These are phyloP conservation scores for Ephydatia muelleri DNA, from an alignment of 37 sponge, comb jelly and placozoan genomes.

Conservation along the genomic window DNA sequence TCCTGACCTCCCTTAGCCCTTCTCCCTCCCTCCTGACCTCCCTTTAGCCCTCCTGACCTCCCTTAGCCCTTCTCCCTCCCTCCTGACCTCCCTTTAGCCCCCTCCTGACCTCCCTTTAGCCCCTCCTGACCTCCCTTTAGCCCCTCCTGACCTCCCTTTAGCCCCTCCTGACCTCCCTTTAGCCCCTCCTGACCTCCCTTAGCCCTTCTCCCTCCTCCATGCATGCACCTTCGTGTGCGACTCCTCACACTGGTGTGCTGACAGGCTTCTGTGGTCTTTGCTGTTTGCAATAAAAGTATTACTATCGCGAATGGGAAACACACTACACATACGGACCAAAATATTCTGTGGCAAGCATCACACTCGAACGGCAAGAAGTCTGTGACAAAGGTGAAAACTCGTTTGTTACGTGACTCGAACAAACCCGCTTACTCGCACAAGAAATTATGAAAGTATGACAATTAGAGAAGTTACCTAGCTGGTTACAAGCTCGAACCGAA, in stretches of 20 bases:
- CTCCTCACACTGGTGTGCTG: constrained; percentile 43
- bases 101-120: too few relatives aligned
- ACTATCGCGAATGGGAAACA: not conserved
- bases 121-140: too few relatives aligned
- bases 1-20: too few relatives aligned
- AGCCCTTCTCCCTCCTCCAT: not conserved
- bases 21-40: too few relatives aligned
- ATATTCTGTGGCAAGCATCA: constrained; percentile 71
- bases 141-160: too few relatives aligned
- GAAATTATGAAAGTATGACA: too few relatives aligned
- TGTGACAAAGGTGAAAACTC: constrained; percentile 4
- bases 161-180: too few relatives aligned
- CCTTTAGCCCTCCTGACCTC: too few relatives aligned
- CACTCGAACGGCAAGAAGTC: constrained; percentile 83
- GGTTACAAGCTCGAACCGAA: constrained; percentile 47
- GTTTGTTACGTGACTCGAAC: not conserved
- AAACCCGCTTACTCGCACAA: not conserved
- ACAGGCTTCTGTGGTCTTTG: constrained; percentile 51
- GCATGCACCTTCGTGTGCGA: constrained; percentile 52
- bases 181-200: too few relatives aligned
- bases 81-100: too few relatives aligned
- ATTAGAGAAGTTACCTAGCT: constrained; percentile 46
- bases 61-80: too few relatives aligned
- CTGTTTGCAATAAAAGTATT: constrained; percentile 32
- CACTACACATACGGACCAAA: constrained; percentile 57